These are phyloP conservation scores for Euura lappo DNA, from an alignment of 1,140 invertebrate genomes.

Conservation along the genomic window DNA sequence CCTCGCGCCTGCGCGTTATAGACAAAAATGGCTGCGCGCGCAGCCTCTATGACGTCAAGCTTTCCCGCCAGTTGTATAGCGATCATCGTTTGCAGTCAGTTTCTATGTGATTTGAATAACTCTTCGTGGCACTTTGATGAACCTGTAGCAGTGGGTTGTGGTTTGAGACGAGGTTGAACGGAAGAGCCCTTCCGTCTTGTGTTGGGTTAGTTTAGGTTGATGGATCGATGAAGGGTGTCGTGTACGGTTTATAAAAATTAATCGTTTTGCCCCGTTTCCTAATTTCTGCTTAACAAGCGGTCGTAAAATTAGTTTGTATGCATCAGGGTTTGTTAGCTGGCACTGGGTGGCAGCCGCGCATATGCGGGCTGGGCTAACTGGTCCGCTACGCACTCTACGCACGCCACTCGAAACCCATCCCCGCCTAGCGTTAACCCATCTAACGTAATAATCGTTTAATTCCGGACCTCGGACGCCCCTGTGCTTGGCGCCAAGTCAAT, in stretches of 20 bases:
- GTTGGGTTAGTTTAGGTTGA: too few species aligned
- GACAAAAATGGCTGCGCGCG: too few species aligned
- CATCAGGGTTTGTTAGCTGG: conserved; percentile 6
- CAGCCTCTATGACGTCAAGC: too few species aligned
- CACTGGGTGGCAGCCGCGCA: neutral
- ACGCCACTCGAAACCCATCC: neutral
- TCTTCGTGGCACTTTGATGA: too few species aligned
- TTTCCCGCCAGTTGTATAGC: too few species aligned
- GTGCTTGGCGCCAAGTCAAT: conserved; percentile 6
- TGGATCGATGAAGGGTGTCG: too few species aligned
- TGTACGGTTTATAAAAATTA: neutral
- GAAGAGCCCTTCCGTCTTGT: too few species aligned
- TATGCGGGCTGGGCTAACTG: conserved; percentile 1
- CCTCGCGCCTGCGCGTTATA: too few species aligned
- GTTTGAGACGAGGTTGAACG: too few species aligned
- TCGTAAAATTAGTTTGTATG: conserved; percentile 7
- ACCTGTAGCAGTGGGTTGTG: too few species aligned
- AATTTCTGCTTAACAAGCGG: conserved; percentile 7
- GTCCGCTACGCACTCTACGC: neutral
- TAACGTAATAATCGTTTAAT: conserved; percentile 7
- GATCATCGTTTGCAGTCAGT: too few species aligned
- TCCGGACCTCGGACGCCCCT: conserved; percentile 5
- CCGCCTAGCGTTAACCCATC: neutral
- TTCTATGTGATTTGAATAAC: too few species aligned
- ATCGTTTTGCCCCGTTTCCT: conserved; percentile 4